phyloP scores from a whole-genome alignment of 2,113 vertebrate genomes.

The Oostethus manadensis region DNA sequence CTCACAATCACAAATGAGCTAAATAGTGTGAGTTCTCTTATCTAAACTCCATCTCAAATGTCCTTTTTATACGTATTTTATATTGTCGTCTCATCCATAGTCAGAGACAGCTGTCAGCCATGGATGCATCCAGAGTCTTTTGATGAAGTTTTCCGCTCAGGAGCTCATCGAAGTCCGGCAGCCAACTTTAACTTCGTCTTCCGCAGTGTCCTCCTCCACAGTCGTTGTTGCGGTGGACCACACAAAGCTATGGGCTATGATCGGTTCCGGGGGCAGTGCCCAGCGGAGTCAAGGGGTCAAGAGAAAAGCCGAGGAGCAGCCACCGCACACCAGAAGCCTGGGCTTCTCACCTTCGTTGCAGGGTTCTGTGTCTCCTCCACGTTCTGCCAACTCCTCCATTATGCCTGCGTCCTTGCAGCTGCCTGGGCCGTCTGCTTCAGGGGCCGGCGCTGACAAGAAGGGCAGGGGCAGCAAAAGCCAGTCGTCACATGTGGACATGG shows the following conservation, averaged over 20 bases:
- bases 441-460: conserved; percentile 75
- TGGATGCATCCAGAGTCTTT: conserved; percentile 81
- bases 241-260: conserved; percentile 90
- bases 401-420: conserved; percentile 54
- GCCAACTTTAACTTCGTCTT: conserved; percentile 52
- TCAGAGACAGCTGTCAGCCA: conserved; percentile 76
- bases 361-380: conserved; percentile 57
- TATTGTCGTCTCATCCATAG: conserved; percentile 47
- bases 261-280: conserved; percentile 66
- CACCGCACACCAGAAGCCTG: conserved; percentile 48
- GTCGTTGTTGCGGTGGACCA: conserved; percentile 86
- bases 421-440: conserved; percentile 47
- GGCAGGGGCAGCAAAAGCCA: conserved; percentile 73
- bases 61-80: too few species aligned
- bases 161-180: conserved; percentile 85
- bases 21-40: conserved; percentile 69
- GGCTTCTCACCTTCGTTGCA: conserved; percentile 59
- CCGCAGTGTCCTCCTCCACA: conserved; percentile 57
- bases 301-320: conserved; percentile 71
- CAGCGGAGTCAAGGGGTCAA: conserved; percentile 62
- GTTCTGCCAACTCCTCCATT: conserved; percentile 49
- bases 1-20: conserved; percentile 81
- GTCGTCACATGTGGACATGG: conserved; percentile 85
- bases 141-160: conserved; percentile 90
- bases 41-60: not conserved